Evolutionary conservation across 2,113 vertebrate genomes (phyloP).

Genomic region (Malurus cyaneus): DNA sequence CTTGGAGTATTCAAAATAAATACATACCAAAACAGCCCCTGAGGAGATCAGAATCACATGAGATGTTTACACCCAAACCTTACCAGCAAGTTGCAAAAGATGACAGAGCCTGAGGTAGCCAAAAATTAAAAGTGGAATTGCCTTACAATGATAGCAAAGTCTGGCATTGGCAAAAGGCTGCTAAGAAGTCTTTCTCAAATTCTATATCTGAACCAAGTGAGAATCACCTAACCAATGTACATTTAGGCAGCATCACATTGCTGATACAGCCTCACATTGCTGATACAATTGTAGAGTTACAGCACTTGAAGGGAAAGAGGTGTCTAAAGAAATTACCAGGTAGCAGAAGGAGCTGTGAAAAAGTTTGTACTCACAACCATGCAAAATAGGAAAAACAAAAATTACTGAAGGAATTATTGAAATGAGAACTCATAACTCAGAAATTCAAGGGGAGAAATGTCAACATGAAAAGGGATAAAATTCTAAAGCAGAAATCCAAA

Average conservation of each 20-base stretch:
- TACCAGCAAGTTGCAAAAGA: background rate
- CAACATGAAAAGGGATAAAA: background rate
- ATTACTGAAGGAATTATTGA: background rate
- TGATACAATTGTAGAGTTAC: background rate
- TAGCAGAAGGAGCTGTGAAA: background rate
- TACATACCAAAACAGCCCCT: background rate
- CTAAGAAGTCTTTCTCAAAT: background rate
- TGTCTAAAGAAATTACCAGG: background rate
- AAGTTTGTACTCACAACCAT: background rate
- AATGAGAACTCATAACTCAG: background rate
- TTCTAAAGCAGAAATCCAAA: background rate
- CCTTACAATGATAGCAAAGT: background rate
- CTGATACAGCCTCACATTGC: background rate
- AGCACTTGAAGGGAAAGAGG: background rate
- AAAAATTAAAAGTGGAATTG: background rate
- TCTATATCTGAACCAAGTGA: background rate
- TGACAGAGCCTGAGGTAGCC: background rate
- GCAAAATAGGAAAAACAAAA: background rate
- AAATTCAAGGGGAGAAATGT: background rate
- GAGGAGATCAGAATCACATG: background rate
- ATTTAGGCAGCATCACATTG: accelerated
- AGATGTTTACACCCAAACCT: background rate
- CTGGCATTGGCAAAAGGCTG: background rate
- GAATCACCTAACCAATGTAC: background rate
- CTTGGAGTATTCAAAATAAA: background rate